Base-by-base conservation (phyloP, 1,140 invertebrate genomes). In the Drosophila suzukii region DNA sequence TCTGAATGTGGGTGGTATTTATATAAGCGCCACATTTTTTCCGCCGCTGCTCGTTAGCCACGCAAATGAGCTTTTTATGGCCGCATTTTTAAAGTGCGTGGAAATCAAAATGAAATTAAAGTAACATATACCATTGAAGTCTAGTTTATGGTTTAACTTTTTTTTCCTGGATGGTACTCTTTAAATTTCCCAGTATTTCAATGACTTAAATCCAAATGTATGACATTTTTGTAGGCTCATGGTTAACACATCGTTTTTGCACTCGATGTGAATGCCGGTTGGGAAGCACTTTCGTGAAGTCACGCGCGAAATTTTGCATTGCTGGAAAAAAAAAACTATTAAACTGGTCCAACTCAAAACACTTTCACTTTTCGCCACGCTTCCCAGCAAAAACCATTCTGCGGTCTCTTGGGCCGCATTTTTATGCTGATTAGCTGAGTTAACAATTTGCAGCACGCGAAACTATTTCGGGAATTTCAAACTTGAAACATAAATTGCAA, bases 351-450 rank as follows among this genome's bases (percentile, higher is more conserved):
- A 50, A 61, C 56, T 76, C 46, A 10, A 44, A 83, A 88, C 84
- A 89, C 83, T 88, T 88, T 83, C 67, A 63, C 71, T 86, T 60
- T 78, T 38, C 41, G n/a, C 24, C 15, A 17, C 13, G 51, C 32
- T 51, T 38, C 32, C 13, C 17, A 17, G 6, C 27, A 38, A 32
- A 32, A 32, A 20, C 73, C 49, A 30, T 20, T 46, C 59, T 66
- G 62, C 49, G 53, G 60, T 66, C 61, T 36, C 24, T 56, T 34
- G 39, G 34, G 13, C 62, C 73, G 73, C 79, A 77, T 89, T 84
- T 79, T 89, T 89, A 88, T 88, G 84, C 77, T 88, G 84, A 89
- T 88, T 88, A 89, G 85, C 70, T 75, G 73, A 66, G 80, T 89
- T 89, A 88, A 89, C 77, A 84, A 89, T 88, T 88, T 88, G 50